phyloP scores from a whole-genome alignment of 2,113 vertebrate genomes.

The Herpailurus yagouaroundi region DNA sequence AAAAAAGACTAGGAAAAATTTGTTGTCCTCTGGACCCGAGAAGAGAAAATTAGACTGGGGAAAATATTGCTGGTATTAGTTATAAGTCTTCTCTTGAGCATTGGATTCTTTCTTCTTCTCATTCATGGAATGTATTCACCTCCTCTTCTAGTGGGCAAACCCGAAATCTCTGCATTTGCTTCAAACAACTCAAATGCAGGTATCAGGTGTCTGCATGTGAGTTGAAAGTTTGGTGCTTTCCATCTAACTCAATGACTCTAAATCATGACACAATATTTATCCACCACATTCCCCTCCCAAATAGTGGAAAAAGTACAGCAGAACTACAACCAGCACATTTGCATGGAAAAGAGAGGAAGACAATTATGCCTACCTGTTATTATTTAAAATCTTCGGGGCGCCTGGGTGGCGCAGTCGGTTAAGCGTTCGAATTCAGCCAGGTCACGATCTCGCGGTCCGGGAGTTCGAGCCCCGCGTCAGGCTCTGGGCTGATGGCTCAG shows the following conservation, averaged over 20 bases:
- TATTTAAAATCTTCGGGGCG: not conserved
- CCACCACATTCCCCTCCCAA: not conserved
- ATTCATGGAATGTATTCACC: fast-evolving
- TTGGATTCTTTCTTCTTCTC: not conserved
- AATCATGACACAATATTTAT: not conserved
- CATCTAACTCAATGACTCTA: not conserved
- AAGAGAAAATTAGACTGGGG: not conserved
- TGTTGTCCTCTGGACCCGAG: not conserved
- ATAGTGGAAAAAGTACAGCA: fast-evolving
- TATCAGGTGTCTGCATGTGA: not conserved
- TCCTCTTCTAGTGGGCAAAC: not conserved
- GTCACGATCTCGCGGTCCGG: too few species aligned
- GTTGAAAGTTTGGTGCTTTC: not conserved
- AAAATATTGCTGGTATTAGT: not conserved
- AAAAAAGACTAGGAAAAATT: not conserved
- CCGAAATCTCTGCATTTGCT: not conserved
- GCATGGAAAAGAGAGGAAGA: not conserved
- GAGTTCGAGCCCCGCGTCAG: too few species aligned
- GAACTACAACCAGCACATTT: not conserved
- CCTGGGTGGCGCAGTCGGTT: too few species aligned
- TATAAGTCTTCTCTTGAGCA: not conserved
- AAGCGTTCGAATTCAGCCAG: too few species aligned
- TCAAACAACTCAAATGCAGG: not conserved
- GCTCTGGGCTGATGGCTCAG: too few species aligned
- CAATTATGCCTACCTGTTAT: not conserved